Evolutionary conservation across 2,797 vertebrate genomes (phyloP), one percentile per base, ranked within the genome.

Genomic region (Dicrostonyx torquatus): DNA sequence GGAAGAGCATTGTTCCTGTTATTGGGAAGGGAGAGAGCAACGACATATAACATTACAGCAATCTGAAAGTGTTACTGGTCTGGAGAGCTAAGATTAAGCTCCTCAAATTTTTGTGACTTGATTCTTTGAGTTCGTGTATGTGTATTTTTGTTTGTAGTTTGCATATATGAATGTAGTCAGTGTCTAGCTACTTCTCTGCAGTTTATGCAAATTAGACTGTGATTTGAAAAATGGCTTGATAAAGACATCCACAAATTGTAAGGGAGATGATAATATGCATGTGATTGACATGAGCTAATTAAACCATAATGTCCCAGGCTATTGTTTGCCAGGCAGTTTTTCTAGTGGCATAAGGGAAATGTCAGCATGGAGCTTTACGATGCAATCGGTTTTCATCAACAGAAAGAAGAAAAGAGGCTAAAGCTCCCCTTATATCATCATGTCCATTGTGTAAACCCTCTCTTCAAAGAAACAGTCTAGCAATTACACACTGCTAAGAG

Each of bases 261-360:
- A 94, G 40, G 80, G 31, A 40, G 40, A 86, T 75, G 37, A 77
- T 94, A 90, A 85, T 90, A 73, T 80, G 31, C 73, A 29, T 78
- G 50, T 95, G 66, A 93, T 83, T 95, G 92, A 53, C 94, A 70
- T 80, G 73, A 94, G 87, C 24, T 94, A 97, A 93, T 96, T 96
- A 96, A 94, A 79, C 18, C 53, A 12, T 93, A 62, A 87, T 90
- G 10, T 93, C 77, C 45, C 45, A n/a, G 20, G 77, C 79, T 94
- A n/a, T 79, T 94, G 73, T 96, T 94, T 93, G 43, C 53, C 18
- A 95, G 88, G 50, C 34, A 88, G 77, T 91, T 76, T 76, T 91
- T 88, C 97, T 87, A 76, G 94, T 73, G 58, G 50, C 55, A 1
- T 53, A 68, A 93, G 66, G 60, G 78, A 77, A 93, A 96, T 92